Evolutionary conservation across 2,797 vertebrate species (phyloP).

Genomic region (Sebastes alutus): DNA sequence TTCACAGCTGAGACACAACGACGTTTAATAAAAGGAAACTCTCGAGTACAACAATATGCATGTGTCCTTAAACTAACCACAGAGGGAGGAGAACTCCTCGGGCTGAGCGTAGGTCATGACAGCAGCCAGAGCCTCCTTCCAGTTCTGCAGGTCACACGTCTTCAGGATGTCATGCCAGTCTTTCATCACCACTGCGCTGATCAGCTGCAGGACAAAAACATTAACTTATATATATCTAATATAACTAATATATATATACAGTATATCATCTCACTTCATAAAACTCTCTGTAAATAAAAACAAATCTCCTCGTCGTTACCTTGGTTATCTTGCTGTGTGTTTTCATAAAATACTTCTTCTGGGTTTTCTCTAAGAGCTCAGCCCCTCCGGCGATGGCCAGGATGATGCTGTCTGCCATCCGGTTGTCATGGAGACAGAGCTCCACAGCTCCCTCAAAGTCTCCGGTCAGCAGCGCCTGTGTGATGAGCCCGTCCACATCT

Average conservation of each 20-base stretch:
- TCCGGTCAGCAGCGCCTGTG: constrained; percentile 93
- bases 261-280: background rate
- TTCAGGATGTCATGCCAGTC: constrained; percentile 94
- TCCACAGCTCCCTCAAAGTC: constrained; percentile 94
- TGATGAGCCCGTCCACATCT: constrained; percentile 97
- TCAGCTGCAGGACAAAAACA: constrained; percentile 83
- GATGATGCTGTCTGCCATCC: constrained; percentile 97
- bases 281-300: background rate
- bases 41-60: background rate
- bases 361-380: constrained; percentile 91
- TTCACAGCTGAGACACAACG: background rate
- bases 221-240: background rate
- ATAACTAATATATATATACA: no score
- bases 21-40: background rate
- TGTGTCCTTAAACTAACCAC: constrained; percentile 81
- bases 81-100: constrained; percentile 92
- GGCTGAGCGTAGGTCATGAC: constrained; percentile 93
- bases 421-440: constrained; percentile 95
- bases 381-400: constrained; percentile 93
- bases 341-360: constrained; percentile 93
- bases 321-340: constrained; percentile 93
- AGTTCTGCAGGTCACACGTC: constrained; percentile 94
- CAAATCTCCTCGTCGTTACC: constrained; percentile 63
- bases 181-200: constrained; percentile 94
- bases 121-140: constrained; percentile 95